Conservation (phyloP, 1,140 invertebrate genomes). For the Heliconius hewitsoni region DNA sequence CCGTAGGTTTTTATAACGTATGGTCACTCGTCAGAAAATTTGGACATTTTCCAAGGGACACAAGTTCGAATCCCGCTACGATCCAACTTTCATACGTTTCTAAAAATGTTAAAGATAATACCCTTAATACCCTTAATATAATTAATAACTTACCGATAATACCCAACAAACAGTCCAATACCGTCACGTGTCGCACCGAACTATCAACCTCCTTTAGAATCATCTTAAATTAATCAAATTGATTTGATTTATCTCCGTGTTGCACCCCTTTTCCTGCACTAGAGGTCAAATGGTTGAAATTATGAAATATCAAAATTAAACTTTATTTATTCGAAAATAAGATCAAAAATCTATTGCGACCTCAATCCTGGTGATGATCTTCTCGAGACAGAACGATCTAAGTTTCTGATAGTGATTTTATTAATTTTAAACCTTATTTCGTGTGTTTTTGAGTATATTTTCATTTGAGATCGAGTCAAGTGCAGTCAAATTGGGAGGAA, state of each 20-base stretch:
- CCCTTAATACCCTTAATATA: too few species aligned
- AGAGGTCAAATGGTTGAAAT: slow-evolving; percentile 52
- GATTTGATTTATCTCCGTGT: slow-evolving; percentile 51
- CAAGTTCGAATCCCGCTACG: too few species aligned
- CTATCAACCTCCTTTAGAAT: slow-evolving; percentile 43
- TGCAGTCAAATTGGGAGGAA: slow-evolving; percentile 66
- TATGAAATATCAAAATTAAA: slow-evolving; percentile 21
- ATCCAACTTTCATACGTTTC: neutral
- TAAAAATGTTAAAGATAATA: neutral
- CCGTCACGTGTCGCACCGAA: slow-evolving; percentile 24
- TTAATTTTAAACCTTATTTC: slow-evolving; percentile 25
- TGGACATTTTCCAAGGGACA: too few species aligned
- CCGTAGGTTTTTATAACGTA: too few species aligned
- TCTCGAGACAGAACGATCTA: slow-evolving; percentile 34
- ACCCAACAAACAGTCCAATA: neutral
- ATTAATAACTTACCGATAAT: neutral
- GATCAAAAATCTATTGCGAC: slow-evolving; percentile 25
- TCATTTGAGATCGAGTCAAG: slow-evolving; percentile 43
- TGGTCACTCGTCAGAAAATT: too few species aligned
- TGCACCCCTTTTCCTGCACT: slow-evolving; percentile 63
- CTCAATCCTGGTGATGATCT: neutral
- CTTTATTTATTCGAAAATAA: slow-evolving; percentile 27
- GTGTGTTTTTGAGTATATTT: slow-evolving; percentile 25
- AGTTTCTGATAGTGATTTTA: neutral
- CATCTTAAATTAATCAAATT: slow-evolving; percentile 63